Percentiles rank a stretch among this genome's conserved stretches.
phyloP scores from a whole-genome alignment of 2,797 vertebrate species.

The Arremon aurantiirostris region DNA sequence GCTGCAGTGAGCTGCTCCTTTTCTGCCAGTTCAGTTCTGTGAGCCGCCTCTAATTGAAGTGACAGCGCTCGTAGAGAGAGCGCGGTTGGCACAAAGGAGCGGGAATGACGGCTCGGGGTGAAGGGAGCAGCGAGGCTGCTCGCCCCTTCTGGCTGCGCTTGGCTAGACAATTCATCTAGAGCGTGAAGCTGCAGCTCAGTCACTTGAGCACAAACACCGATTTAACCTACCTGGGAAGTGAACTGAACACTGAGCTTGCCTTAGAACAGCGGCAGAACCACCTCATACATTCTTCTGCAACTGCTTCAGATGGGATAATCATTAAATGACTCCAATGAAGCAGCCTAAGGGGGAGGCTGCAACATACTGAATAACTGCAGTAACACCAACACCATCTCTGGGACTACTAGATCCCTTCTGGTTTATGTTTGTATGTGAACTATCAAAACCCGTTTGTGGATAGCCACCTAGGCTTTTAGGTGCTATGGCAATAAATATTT shows the following conservation, averaged over 20 bases:
- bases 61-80: background rate
- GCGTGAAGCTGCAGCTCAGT: background rate
- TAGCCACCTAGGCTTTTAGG: background rate
- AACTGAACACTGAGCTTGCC: background rate
- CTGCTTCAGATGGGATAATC: background rate
- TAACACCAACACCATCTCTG: background rate
- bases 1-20: background rate
- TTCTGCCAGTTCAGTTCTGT: background rate
- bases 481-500: background rate
- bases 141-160: background rate
- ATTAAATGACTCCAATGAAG: background rate
- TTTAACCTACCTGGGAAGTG: background rate
- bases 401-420: background rate
- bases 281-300: background rate
- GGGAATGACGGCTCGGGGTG: background rate
- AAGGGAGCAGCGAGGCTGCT: background rate
- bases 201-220: background rate
- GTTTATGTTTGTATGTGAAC: background rate
- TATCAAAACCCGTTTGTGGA: background rate
- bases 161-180: background rate
- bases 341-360: background rate
- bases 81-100: background rate
- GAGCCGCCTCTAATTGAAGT: background rate
- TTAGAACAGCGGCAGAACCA: accelerated
- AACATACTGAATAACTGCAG: background rate